These are phyloP conservation scores for Aleiodes testaceus DNA, from an alignment of 2,888 invertebrate genomes.

Conservation along the genomic window DNA sequence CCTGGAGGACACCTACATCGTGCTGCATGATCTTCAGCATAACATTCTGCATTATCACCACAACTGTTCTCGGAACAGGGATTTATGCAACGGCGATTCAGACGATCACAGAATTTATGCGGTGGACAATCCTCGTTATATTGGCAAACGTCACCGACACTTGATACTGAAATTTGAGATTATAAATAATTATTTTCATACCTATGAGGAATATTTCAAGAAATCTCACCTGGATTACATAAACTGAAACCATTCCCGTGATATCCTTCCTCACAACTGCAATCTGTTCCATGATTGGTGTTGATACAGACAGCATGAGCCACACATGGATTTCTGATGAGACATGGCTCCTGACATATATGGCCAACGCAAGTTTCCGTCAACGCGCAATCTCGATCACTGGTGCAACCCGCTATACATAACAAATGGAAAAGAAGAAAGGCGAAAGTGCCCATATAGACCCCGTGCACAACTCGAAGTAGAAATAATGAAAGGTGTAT, in stretches of 20 bases:
- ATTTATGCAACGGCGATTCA: constrained; percentile 88
- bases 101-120: constrained; percentile 87
- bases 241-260: constrained; percentile 90
- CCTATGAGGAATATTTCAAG: not conserved
- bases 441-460: constrained; percentile 64
- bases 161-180: constrained; percentile 68
- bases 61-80: constrained; percentile 86
- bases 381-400: constrained; percentile 88
- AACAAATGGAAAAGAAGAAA: constrained; percentile 29
- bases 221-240: constrained; percentile 82
- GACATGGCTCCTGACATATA: constrained; percentile 91
- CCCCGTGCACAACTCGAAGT: constrained; percentile 44
- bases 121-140: constrained; percentile 94
- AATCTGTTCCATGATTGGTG: constrained; percentile 89
- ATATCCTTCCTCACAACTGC: constrained; percentile 88
- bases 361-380: constrained; percentile 90
- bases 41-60: constrained; percentile 86
- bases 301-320: constrained; percentile 90
- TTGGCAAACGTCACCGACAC: constrained; percentile 82
- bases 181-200: not conserved
- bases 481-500: constrained; percentile 18
- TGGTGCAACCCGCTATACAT: constrained; percentile 85
- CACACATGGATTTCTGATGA: constrained; percentile 87
- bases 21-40: constrained; percentile 85
- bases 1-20: constrained; percentile 88